Evolutionary conservation across 2,113 vertebrate genomes (phyloP).

Genomic region (Heliornis fulica): DNA sequence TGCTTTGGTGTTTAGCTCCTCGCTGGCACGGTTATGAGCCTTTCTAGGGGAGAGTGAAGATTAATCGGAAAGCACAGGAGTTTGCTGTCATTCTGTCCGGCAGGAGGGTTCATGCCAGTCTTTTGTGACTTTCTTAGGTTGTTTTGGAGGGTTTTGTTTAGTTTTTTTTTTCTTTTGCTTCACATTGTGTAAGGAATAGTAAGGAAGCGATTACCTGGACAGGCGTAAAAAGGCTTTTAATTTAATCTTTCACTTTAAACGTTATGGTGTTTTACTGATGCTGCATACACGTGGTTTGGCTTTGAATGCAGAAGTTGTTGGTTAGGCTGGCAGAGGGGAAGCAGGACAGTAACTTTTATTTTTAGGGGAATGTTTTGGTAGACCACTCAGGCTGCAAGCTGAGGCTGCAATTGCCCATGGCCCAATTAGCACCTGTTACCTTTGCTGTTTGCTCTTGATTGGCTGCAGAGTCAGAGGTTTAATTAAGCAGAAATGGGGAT

Average conservation of each 20-base stretch:
- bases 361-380: not conserved
- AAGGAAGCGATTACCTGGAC: not conserved
- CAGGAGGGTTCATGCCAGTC: not conserved
- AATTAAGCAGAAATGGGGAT: constrained; percentile 55
- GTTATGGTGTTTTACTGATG: not conserved
- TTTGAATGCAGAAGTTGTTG: not conserved
- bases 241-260: not conserved
- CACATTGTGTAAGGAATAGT: not conserved
- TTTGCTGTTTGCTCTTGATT: not conserved
- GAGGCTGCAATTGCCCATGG: constrained; percentile 29
- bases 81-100: not conserved
- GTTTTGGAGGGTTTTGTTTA: not conserved
- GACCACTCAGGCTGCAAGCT: not conserved
- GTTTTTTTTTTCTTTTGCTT: not conserved
- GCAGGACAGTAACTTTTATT: not conserved
- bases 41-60: not conserved
- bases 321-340: not conserved
- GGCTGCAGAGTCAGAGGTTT: constrained; percentile 47
- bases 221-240: not conserved
- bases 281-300: not conserved
- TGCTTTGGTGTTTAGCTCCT: not conserved
- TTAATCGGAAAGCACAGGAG: not conserved
- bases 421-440: constrained; percentile 29
- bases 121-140: not conserved
- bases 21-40: not conserved